These are phyloP conservation scores for Sarcophaga caerulescens DNA, from an alignment of 2,888 invertebrate species.

Conservation along the genomic window DNA sequence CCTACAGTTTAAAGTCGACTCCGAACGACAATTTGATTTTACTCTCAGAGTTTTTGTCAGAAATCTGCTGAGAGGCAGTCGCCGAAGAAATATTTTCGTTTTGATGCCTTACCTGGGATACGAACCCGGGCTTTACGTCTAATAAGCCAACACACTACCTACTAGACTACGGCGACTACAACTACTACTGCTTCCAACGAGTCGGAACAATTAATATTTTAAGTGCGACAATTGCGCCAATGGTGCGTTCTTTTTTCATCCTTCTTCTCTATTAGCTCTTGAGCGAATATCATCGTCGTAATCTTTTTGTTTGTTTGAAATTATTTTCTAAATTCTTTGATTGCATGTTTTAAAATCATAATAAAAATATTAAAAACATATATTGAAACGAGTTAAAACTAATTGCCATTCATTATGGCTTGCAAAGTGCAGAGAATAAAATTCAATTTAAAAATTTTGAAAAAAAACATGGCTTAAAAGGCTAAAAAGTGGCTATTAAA, in stretches of 20 bases:
- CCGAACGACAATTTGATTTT: too few species aligned
- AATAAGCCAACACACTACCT: too few species aligned
- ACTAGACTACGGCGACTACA: too few species aligned
- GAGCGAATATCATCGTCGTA: neutral
- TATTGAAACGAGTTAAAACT: slow-evolving; percentile 28
- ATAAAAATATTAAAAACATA: neutral
- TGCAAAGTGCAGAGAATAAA: slow-evolving; percentile 46
- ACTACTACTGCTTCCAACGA: too few species aligned
- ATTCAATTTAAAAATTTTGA: slow-evolving; percentile 18
- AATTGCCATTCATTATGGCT: slow-evolving; percentile 39
- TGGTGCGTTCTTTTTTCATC: neutral
- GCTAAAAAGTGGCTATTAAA: neutral
- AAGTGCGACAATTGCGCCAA: too few species aligned
- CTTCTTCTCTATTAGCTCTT: slow-evolving; percentile 11
- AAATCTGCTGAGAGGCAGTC: too few species aligned
- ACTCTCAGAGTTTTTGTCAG: too few species aligned
- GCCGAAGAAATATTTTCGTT: too few species aligned
- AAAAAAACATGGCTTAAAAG: slow-evolving; percentile 5
- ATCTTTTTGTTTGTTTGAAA: neutral
- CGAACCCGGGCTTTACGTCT: too few species aligned
- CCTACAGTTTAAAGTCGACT: too few species aligned
- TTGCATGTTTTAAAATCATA: slow-evolving; percentile 24
- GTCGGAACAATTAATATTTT: too few species aligned
- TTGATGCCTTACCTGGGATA: too few species aligned
- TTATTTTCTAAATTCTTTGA: neutral